phyloP scores from a whole-genome alignment of 1,140 invertebrate species.

The Helicoverpa armigera region DNA sequence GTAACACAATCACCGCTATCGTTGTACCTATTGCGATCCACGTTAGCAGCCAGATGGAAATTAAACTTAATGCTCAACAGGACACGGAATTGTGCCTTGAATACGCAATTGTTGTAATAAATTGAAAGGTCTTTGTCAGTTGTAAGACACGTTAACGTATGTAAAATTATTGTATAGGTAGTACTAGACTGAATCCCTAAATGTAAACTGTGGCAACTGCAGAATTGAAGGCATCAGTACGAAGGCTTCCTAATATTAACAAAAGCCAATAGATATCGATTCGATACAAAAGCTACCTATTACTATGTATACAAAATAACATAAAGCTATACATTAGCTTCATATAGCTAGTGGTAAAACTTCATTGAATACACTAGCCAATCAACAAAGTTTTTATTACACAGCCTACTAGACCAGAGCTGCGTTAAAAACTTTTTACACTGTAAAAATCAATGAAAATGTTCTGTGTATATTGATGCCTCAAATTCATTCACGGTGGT shows the following conservation, averaged over 20 bases:
- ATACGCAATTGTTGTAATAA: not conserved
- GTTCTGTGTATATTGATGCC: conserved; percentile 43
- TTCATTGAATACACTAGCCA: not conserved
- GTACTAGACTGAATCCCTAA: no score
- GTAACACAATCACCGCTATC: conserved; percentile 59
- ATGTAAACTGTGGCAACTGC: no score
- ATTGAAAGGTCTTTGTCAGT: not conserved
- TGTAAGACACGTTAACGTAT: no score
- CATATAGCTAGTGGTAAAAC: not conserved
- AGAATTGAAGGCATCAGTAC: no score
- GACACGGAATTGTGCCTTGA: not conserved
- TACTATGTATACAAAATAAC: no score
- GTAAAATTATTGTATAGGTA: no score
- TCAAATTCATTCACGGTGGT: conserved; percentile 59
- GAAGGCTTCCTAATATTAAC: no score
- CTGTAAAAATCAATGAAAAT: conserved; percentile 45
- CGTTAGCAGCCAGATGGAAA: conserved; percentile 6
- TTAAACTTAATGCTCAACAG: conserved; percentile 25
- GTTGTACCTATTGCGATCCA: conserved; percentile 38
- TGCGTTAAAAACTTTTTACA: conserved; percentile 2
- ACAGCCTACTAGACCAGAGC: not conserved
- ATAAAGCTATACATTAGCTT: not conserved
- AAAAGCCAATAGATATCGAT: no score
- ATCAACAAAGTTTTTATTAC: conserved; percentile 22
- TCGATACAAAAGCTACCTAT: no score